These are phyloP conservation scores for Aphelocoma coerulescens DNA, from an alignment of 2,113 vertebrate genomes.

Conservation along the genomic window DNA sequence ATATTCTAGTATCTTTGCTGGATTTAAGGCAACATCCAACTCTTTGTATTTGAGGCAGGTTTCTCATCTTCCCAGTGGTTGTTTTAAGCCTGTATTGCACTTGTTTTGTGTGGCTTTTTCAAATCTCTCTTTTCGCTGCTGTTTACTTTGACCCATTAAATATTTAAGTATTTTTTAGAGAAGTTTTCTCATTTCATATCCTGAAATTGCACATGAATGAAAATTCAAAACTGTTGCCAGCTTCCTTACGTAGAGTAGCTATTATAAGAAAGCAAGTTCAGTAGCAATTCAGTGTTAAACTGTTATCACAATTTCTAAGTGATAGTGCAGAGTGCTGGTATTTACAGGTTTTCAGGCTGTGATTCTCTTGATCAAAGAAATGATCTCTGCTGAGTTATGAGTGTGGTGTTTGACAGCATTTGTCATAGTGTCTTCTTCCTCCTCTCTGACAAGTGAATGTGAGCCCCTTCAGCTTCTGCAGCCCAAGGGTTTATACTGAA, in stretches of 20 bases:
- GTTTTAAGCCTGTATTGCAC: neutral
- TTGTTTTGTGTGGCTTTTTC: neutral
- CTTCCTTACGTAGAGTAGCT: constrained; percentile 49
- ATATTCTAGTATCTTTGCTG: neutral
- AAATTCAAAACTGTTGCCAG: constrained; percentile 26
- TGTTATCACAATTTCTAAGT: neutral
- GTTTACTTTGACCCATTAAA: neutral
- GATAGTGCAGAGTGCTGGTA: neutral
- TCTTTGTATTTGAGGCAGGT: neutral
- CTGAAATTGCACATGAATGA: constrained; percentile 41
- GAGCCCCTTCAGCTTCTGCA: neutral
- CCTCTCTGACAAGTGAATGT: neutral
- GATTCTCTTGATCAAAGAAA: constrained; percentile 20
- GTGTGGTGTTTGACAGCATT: neutral
- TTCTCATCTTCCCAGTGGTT: neutral
- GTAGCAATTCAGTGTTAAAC: constrained; percentile 8
- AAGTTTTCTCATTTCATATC: constrained; percentile 52
- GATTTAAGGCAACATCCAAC: neutral
- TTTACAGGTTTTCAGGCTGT: constrained; percentile 22
- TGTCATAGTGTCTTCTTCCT: neutral
- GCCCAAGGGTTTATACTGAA: neutral
- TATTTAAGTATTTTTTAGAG: neutral
- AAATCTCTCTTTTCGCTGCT: neutral
- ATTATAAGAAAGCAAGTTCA: constrained; percentile 29
- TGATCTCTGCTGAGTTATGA: neutral